Evolutionary conservation across 2,888 invertebrate genomes (phyloP).

Genomic region (Philereme vetulata): DNA sequence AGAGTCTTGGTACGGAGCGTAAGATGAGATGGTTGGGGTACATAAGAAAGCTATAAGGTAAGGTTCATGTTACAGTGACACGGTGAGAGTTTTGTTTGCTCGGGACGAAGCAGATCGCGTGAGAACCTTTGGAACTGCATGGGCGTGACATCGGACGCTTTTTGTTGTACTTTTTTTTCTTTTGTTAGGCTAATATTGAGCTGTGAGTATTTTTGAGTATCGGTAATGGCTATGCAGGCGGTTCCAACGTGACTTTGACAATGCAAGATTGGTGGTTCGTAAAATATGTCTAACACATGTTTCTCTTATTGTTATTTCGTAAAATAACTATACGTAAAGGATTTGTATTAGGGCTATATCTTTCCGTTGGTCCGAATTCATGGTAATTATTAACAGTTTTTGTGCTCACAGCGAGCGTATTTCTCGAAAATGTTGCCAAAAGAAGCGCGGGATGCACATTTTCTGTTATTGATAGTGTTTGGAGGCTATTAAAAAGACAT

Average conservation of each 20-base stretch:
- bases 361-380: constrained; percentile 41
- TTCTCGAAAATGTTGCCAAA: constrained; percentile 44
- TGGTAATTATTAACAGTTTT: constrained; percentile 48
- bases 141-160: constrained; percentile 79
- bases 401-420: constrained; percentile 26
- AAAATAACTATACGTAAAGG: background rate
- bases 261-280: constrained; percentile 54
- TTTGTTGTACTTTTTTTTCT: constrained; percentile 62
- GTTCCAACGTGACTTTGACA: constrained; percentile 75
- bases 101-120: constrained; percentile 68
- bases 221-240: constrained; percentile 64
- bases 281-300: constrained; percentile 55
- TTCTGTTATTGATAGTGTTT: constrained; percentile 51
- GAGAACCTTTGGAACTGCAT: constrained; percentile 80
- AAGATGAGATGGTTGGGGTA: constrained; percentile 48
- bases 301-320: constrained; percentile 47
- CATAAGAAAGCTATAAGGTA: constrained; percentile 53
- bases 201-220: constrained; percentile 64
- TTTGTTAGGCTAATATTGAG: constrained; percentile 69
- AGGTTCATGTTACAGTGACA: constrained; percentile 63
- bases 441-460: constrained; percentile 39
- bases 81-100: constrained; percentile 72
- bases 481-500: constrained; percentile 55
- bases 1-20: constrained; percentile 24
- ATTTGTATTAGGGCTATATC: constrained; percentile 22